Evolutionary conservation across 2,113 vertebrate species (phyloP).

Genomic region (Atlantisia rogersi): DNA sequence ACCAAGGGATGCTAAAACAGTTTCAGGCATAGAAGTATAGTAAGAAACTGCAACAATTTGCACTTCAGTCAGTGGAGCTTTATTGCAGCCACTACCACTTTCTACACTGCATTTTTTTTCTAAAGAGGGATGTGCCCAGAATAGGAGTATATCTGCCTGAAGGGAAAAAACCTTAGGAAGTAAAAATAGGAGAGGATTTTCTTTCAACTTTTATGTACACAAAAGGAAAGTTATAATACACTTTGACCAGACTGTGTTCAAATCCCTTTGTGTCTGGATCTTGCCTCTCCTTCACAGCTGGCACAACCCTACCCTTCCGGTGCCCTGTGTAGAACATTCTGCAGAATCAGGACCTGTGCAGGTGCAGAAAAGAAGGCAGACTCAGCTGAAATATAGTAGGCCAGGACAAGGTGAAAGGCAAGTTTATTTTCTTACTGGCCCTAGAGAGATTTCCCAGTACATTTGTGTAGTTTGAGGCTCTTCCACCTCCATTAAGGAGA

Average conservation of each 20-base stretch:
- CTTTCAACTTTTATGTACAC: background rate
- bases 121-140: background rate
- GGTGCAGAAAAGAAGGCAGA: background rate
- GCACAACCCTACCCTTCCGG: background rate
- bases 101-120: background rate
- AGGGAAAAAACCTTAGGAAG: background rate
- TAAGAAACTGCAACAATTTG: background rate
- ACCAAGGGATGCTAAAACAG: background rate
- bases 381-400: background rate
- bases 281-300: constrained; percentile 16
- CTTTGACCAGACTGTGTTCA: constrained; percentile 19
- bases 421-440: background rate
- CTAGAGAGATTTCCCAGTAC: background rate
- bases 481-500: background rate
- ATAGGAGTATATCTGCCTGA: background rate
- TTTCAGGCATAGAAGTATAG: background rate
- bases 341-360: constrained; percentile 19
- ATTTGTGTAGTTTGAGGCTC: background rate
- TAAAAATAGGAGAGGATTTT: constrained; percentile 22
- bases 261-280: constrained; percentile 13
- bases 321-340: background rate
- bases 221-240: constrained; percentile 5
- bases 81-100: background rate
- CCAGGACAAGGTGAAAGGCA: background rate
- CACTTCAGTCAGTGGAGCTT: background rate